Percentiles rank a stretch among this genome's conserved stretches.
Evolutionary conservation across 2,797 vertebrate species (phyloP).

Genomic region (Rhinichthys osculus): DNA sequence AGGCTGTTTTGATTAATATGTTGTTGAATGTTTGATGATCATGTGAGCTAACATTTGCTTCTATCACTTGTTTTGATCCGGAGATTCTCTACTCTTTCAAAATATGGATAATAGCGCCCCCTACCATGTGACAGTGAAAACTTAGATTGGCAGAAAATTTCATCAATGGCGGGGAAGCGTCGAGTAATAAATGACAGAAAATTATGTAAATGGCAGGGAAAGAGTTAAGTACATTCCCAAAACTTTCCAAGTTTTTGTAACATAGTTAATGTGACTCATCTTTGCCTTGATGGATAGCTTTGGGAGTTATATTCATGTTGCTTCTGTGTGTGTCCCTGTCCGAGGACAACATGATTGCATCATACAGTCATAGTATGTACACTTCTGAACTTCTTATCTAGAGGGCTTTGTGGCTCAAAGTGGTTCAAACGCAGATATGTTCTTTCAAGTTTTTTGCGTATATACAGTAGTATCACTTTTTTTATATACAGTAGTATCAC

Average conservation of each 20-base stretch:
- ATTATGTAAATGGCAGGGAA: neutral
- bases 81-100: no score
- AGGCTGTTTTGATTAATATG: neutral
- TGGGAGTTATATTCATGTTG: neutral
- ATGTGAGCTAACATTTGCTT: neutral
- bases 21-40: neutral
- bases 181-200: neutral
- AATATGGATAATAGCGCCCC: no score
- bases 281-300: no score
- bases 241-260: neutral
- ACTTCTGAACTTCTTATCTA: slow-evolving; percentile 27
- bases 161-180: rapidly evolving
- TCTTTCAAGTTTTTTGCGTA: slow-evolving; percentile 42
- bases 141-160: neutral
- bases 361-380: neutral
- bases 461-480: slow-evolving; percentile 37
- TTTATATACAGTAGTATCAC: slow-evolving; percentile 42
- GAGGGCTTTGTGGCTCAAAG: slow-evolving; percentile 26
- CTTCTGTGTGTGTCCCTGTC: neutral
- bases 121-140: neutral
- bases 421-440: slow-evolving; percentile 5
- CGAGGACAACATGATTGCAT: neutral
- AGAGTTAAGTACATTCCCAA: neutral
- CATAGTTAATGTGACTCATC: neutral
- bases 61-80: no score